Percentiles rank a stretch among this genome's conserved stretches.
These are phyloP conservation scores for Daphoenositta chrysoptera DNA, from an alignment of 2,113 vertebrate species.

Conservation along the genomic window DNA sequence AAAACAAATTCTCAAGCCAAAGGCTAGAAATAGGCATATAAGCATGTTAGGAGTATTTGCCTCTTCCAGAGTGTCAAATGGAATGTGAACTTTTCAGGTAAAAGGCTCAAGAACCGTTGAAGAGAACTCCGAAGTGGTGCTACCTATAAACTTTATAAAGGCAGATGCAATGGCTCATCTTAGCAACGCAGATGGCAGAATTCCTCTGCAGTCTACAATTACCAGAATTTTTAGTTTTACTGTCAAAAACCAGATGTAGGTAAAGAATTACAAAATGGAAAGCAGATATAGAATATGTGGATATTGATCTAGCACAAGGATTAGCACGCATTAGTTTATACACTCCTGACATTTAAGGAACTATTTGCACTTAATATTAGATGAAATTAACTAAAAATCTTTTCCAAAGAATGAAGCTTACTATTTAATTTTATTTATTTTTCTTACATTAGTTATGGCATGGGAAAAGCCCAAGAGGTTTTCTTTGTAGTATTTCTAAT, in stretches of 20 bases:
- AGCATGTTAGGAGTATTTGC: background rate
- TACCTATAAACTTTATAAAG: background rate
- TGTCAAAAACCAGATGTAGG: background rate
- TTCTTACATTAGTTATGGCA: conserved; percentile 27
- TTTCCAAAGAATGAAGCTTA: background rate
- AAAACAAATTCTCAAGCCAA: background rate
- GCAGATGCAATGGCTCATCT: background rate
- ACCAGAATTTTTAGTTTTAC: background rate
- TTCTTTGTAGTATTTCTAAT: conserved; percentile 23
- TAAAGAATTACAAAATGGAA: background rate
- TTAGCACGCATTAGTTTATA: background rate
- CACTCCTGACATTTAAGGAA: background rate
- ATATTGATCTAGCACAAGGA: background rate
- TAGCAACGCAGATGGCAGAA: background rate
- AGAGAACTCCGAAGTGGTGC: background rate
- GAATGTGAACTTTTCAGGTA: background rate
- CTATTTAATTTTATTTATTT: conserved; percentile 22
- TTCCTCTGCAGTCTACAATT: background rate
- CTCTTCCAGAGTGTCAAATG: background rate
- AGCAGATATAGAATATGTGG: background rate
- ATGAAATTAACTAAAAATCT: background rate
- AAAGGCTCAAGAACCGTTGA: background rate
- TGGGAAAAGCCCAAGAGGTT: conserved; percentile 32
- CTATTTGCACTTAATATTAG: background rate
- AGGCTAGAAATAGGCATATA: background rate